Percentiles rank a stretch among this genome's conserved stretches.
Conservation (phyloP, 2,888 invertebrate species). For the Philonicus albiceps region DNA sequence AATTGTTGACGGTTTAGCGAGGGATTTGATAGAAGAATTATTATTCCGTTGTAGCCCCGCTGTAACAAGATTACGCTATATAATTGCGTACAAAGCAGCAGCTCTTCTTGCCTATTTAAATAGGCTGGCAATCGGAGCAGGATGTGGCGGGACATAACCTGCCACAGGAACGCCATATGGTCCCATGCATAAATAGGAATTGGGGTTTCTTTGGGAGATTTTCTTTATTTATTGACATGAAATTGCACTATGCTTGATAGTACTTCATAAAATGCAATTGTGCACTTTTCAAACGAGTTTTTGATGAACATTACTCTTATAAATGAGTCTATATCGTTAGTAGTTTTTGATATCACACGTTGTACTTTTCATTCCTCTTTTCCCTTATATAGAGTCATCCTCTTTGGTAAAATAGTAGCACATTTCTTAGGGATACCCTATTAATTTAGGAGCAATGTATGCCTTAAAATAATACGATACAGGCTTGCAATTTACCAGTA, state of each 20-base stretch:
- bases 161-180: neutral
- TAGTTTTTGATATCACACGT: neutral
- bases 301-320: neutral
- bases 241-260: neutral
- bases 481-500: too few species aligned
- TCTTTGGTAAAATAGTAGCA: too few species aligned
- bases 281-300: neutral
- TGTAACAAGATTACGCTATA: neutral
- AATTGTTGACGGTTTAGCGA: constrained; percentile 28
- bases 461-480: too few species aligned
- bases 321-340: neutral
- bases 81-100: constrained; percentile 9
- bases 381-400: too few species aligned
- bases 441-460: too few species aligned
- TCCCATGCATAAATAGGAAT: neutral
- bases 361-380: neutral
- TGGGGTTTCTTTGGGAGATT: neutral
- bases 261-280: neutral
- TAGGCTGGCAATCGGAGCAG: neutral
- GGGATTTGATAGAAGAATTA: constrained; percentile 16
- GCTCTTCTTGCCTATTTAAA: neutral
- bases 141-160: neutral
- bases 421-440: too few species aligned
- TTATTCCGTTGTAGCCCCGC: neutral
- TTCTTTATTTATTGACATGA: neutral